Evolutionary conservation across 2,113 vertebrate species (phyloP).

Genomic region (Campylomormyrus numenius): DNA sequence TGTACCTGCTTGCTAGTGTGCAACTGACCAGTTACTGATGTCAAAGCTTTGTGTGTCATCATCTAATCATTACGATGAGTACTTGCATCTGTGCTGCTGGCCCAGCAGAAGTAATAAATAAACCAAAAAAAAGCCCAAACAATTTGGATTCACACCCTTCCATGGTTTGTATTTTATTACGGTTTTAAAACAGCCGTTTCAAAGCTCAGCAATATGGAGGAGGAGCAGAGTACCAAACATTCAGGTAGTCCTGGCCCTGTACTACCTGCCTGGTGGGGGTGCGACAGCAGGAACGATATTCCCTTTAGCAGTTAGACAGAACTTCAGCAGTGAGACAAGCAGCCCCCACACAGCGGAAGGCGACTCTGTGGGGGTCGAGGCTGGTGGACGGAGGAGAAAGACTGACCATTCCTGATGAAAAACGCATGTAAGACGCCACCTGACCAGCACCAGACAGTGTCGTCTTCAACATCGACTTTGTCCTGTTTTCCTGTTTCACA

Average conservation of each 20-base stretch:
- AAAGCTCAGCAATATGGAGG: slow-evolving; percentile 71
- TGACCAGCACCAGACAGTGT: not conserved
- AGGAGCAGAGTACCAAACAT: slow-evolving; percentile 65
- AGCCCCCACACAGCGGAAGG: slow-evolving; percentile 16
- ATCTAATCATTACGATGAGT: not conserved
- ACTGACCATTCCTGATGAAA: not conserved
- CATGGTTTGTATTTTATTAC: slow-evolving; percentile 92
- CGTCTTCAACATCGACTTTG: not conserved
- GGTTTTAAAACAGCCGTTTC: slow-evolving; percentile 79
- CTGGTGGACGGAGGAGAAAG: not conserved
- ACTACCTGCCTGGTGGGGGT: slow-evolving; percentile 68
- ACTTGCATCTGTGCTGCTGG: not conserved
- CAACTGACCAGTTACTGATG: not conserved
- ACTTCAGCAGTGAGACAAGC: slow-evolving; percentile 27
- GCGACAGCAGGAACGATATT: slow-evolving; percentile 77
- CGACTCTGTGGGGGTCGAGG: slow-evolving; percentile 55
- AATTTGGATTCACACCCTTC: slow-evolving; percentile 39
- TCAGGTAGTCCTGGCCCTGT: slow-evolving; percentile 72
- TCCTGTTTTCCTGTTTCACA: not conserved
- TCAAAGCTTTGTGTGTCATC: not conserved
- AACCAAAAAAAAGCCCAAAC: not conserved
- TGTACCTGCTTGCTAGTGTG: not conserved
- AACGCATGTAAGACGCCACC: not conserved
- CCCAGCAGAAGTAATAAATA: not conserved
- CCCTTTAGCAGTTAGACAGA: slow-evolving; percentile 76